A percentile compares a stretch with the other conserved stretches of the same genome.
Evolutionary conservation across 2,113 vertebrate genomes (phyloP).

Genomic region (Haplochromis burtoni): DNA sequence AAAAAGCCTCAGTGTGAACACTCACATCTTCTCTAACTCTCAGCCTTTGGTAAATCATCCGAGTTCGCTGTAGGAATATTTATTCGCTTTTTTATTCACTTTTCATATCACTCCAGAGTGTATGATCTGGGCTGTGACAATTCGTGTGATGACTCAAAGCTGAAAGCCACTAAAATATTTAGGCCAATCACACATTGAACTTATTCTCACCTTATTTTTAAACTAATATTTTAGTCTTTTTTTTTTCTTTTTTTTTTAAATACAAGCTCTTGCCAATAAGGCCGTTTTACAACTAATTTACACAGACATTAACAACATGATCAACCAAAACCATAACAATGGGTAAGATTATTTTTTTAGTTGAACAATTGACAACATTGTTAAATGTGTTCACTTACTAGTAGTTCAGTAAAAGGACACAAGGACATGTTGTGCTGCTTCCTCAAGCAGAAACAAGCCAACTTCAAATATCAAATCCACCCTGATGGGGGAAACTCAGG

Average conservation of each 20-base stretch:
- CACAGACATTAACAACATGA: neutral
- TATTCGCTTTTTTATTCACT: conserved; percentile 4
- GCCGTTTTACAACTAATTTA: rapidly evolving
- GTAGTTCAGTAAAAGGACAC: neutral
- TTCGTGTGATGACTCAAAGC: neutral
- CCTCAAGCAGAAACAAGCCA: neutral
- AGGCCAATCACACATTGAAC: neutral
- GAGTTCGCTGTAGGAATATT: conserved; percentile 1
- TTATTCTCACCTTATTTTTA: neutral
- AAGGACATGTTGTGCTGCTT: neutral
- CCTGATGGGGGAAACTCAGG: neutral
- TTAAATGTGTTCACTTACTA: neutral
- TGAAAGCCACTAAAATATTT: neutral
- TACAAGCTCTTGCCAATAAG: neutral
- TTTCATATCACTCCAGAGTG: conserved; percentile 1
- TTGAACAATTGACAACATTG: rapidly evolving
- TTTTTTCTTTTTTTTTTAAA: neutral
- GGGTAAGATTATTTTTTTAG: neutral
- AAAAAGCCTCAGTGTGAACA: neutral
- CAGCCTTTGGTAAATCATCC: conserved; percentile 41
- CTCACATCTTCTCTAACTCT: neutral
- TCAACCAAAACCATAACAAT: rapidly evolving
- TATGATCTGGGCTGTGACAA: neutral
- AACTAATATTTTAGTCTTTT: neutral
- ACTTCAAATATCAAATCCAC: neutral